Base-by-base conservation (phyloP, 2,113 vertebrate genomes). In the Noctilio leporinus region DNA sequence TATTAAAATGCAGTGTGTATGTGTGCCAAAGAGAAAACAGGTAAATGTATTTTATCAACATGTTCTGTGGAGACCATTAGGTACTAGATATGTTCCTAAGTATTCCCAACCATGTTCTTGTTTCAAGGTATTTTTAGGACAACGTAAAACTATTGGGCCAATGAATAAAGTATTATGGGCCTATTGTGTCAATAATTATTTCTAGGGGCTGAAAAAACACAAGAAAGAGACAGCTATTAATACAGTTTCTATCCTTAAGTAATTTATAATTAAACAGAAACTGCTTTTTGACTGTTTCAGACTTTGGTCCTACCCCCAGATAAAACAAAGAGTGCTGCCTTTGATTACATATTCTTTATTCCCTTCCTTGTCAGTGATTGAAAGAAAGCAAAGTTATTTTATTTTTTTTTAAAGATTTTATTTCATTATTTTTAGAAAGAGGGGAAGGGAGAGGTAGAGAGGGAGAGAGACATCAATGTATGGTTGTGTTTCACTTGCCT, bases 321-420 rank as follows among this genome's bases (percentile, higher is more conserved):
- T 49, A 55, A 88, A 72, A 62, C 7, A 30, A n/a, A 76, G 55
- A 78, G 16, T 38, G 19, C 26, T 35, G 11, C 35, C 28, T 90
- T 94, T 35, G 28, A 10, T n/a, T 40, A 15, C 1, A 57, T 59
- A 30, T n/a, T 72, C 33, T n/a, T 93, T 38, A 49, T 20, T 65
- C 16, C 15, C 15, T 90, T 84, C 38, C 65, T 35, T 64, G 3
- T 86, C 53, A 75, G 17, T 20, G 10, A 33, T 51, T 62, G 86
- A 81, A 93, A 97, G 86, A 81, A 93, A 97, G 77, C 35, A 73
- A 77, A 86, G 17, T 85, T 59, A 55, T 43, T 64, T n/a, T n/a
- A n/a, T n/a, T n/a, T n/a, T n/a, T n/a, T n/a, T n/a, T n/a, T n/a
- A n/a, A n/a, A n/a, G n/a, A n/a, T n/a, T n/a, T n/a, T n/a, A n/a